Conservation (phyloP, 2,113 vertebrate genomes). For the Todiramphus saurophagus region DNA sequence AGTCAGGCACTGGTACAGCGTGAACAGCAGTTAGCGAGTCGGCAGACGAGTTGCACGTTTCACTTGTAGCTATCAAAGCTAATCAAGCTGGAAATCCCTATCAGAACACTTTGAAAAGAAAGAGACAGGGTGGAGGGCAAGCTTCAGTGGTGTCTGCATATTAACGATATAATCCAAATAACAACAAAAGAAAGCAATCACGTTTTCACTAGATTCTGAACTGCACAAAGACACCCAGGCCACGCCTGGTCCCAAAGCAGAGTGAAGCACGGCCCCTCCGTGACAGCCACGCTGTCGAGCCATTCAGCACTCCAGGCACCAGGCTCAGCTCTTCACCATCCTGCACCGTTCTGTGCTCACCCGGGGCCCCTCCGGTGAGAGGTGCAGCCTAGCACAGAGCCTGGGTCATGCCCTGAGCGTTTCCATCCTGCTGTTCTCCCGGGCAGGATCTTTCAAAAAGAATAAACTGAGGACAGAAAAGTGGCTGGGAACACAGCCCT, state of each 20-base stretch:
- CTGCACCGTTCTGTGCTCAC: not conserved
- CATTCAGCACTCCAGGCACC: accelerated
- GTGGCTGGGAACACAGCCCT: not conserved
- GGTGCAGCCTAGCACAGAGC: not conserved
- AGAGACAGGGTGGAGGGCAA: not conserved
- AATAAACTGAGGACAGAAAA: not conserved
- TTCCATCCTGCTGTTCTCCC: not conserved
- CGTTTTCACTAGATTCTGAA: not conserved
- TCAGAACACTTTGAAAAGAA: not conserved
- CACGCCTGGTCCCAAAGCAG: not conserved
- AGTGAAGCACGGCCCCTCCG: accelerated
- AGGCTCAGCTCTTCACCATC: not conserved
- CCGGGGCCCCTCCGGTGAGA: accelerated
- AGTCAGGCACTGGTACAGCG: accelerated
- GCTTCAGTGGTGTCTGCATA: not conserved
- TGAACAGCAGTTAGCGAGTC: not conserved
- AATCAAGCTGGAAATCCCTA: not conserved
- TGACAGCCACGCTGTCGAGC: not conserved
- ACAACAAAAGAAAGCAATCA: not conserved
- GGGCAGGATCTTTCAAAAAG: not conserved
- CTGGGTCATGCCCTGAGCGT: not conserved
- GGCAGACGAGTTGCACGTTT: accelerated
- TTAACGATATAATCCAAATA: not conserved
- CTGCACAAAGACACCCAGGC: not conserved
- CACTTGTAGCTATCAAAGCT: not conserved